These are phyloP conservation scores for Asarcornis scutulata DNA, from an alignment of 2,113 vertebrate species.

Conservation along the genomic window DNA sequence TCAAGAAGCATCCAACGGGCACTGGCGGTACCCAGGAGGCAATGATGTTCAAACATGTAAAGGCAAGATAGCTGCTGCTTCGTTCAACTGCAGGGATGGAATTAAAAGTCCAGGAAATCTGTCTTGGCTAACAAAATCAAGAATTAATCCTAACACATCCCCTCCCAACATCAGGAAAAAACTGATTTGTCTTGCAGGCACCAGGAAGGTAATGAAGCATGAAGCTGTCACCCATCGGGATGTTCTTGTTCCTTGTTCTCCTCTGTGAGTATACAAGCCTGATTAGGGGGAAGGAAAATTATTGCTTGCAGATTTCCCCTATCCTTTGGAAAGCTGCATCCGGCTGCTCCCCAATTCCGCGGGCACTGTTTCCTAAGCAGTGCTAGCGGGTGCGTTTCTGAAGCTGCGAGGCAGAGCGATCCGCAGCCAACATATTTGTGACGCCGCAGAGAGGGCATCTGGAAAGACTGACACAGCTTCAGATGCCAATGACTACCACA, in stretches of 20 bases:
- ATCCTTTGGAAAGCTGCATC: not conserved
- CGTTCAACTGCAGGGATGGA: not conserved
- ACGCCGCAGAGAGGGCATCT: not conserved
- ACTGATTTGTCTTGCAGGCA: not conserved
- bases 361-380: not conserved
- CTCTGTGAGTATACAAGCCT: not conserved
- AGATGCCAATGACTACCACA: not conserved
- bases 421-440: not conserved
- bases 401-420: not conserved
- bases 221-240: not conserved
- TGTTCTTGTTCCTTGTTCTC: not conserved
- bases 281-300: not conserved
- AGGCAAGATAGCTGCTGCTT: conserved; percentile 3
- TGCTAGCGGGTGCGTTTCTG: not conserved
- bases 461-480: not conserved
- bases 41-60: not conserved
- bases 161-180: not conserved
- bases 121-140: not conserved
- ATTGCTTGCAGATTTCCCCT: not conserved
- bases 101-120: not conserved
- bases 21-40: not conserved
- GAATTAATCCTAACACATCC: not conserved
- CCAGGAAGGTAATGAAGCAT: not conserved
- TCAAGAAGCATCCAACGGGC: not conserved
- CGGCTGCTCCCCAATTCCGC: not conserved